Percentiles rank a stretch among this genome's conserved stretches.
phyloP scores from a whole-genome alignment of 1,140 invertebrate species.

The Bombus waltoni region DNA sequence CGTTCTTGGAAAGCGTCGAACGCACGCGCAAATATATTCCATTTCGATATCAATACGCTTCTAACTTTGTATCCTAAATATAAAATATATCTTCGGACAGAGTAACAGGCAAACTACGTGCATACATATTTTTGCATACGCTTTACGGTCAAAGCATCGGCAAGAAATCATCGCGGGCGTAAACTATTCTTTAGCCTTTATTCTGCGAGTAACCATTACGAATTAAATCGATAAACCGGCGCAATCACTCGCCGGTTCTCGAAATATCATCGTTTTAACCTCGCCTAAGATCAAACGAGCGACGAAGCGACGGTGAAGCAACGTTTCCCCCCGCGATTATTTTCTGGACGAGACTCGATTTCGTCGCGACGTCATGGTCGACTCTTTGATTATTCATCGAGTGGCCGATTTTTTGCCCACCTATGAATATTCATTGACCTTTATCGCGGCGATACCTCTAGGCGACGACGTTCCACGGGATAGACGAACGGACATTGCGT shows the following conservation, averaged over 20 bases:
- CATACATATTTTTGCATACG: no score
- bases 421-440: constrained; percentile 51
- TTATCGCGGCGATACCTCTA: constrained; percentile 43
- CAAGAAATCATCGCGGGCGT: no score
- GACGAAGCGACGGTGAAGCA: background rate
- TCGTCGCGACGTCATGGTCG: constrained; percentile 13
- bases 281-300: background rate
- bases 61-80: background rate
- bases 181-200: background rate
- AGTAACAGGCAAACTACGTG: no score
- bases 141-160: no score
- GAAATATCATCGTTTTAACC: background rate
- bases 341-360: constrained; percentile 2
- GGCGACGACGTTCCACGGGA: constrained; percentile 30
- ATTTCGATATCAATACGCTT: accelerated
- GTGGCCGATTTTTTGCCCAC: constrained; percentile 40
- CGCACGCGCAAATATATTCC: no score
- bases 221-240: background rate
- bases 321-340: background rate
- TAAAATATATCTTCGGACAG: no score
- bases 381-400: constrained; percentile 54
- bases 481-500: constrained; percentile 28
- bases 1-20: no score
- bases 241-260: background rate
- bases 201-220: accelerated